These are phyloP conservation scores for Operophtera brumata DNA, from an alignment of 2,888 invertebrate species.

Conservation along the genomic window DNA sequence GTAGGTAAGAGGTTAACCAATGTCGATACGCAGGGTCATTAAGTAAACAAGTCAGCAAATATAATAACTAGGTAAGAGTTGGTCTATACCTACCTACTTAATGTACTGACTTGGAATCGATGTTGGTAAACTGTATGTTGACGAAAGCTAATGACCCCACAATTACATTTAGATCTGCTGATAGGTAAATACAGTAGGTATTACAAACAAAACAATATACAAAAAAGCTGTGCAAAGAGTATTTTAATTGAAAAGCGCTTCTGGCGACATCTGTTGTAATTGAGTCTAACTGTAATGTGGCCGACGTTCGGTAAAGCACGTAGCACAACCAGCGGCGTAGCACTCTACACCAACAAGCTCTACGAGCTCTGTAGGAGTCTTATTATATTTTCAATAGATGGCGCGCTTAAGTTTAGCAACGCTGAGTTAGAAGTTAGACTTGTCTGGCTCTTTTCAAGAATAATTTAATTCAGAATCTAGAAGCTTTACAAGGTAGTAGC, in stretches of 20 bases:
- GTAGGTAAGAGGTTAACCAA: too few species aligned
- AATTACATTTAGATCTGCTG: background rate
- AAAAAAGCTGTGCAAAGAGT: background rate
- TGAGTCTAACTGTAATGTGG: slow-evolving; percentile 1
- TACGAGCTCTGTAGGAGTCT: slow-evolving; percentile 1
- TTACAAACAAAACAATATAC: background rate
- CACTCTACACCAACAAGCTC: background rate
- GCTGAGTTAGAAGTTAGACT: background rate
- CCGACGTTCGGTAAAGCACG: background rate
- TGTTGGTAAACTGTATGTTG: background rate
- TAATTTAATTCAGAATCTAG: too few species aligned
- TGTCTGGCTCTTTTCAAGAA: background rate
- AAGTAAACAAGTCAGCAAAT: too few species aligned
- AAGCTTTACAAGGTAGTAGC: too few species aligned
- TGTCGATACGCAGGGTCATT: too few species aligned
- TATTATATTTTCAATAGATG: slow-evolving; percentile 10
- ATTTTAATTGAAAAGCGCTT: background rate
- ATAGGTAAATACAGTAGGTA: background rate
- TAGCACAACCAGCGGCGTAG: slow-evolving; percentile 1
- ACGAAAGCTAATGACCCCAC: background rate
- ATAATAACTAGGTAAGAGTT: too few species aligned
- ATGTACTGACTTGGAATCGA: too few species aligned
- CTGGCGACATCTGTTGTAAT: slow-evolving; percentile 20
- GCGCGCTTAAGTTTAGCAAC: background rate
- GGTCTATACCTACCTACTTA: too few species aligned